phyloP scores from a whole-genome alignment of 2,113 vertebrate genomes.

The Vicugna pacos region DNA sequence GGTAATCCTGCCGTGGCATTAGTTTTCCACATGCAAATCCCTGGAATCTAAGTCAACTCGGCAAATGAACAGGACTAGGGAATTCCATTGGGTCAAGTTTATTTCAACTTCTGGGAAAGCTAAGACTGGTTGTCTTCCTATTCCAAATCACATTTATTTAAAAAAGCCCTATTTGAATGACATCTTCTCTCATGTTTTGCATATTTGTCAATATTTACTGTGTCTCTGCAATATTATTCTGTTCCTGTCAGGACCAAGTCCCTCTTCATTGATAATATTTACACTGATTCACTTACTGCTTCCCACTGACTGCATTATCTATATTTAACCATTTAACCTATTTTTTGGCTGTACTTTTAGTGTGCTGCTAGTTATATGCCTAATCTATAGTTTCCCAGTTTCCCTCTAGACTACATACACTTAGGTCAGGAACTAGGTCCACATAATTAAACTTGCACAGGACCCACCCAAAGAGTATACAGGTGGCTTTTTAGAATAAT shows the following conservation, averaged over 20 bases:
- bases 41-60: conserved; percentile 69
- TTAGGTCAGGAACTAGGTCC: background rate
- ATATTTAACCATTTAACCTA: background rate
- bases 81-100: conserved; percentile 24
- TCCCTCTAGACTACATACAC: background rate
- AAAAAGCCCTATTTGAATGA: conserved; percentile 20
- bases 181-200: background rate
- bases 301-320: background rate
- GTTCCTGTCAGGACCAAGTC: background rate
- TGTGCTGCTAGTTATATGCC: background rate
- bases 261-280: background rate
- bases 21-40: conserved; percentile 68
- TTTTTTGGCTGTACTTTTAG: background rate
- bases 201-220: background rate
- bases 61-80: conserved; percentile 39
- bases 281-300: background rate
- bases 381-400: background rate
- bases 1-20: conserved; percentile 62
- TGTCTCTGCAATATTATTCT: background rate
- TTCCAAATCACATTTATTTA: conserved; percentile 1
- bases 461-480: background rate
- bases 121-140: background rate
- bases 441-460: background rate
- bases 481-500: background rate
- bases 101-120: conserved; percentile 9